Base-by-base conservation (phyloP, 2,113 vertebrate species). In the Sporophila hypoxantha region DNA sequence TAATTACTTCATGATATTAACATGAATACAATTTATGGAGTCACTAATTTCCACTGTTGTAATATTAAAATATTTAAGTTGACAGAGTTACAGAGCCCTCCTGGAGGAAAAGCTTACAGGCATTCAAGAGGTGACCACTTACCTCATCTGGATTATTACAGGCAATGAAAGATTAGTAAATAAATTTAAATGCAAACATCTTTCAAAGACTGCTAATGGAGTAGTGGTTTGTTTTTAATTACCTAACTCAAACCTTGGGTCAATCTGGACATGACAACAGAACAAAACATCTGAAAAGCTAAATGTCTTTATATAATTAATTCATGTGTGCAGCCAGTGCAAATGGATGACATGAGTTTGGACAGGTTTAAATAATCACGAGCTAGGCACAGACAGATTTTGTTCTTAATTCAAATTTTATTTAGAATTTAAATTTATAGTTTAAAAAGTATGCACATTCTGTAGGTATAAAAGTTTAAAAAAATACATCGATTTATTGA, bases 401-500 rank as follows among this genome's bases (percentile, higher is more conserved):
- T 84, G 53, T 91, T 94, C 91, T 80, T 77, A 93, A 93, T 90
- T 96, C 61, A 89, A 91, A 92, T 95, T 97, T 96, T 96, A 95
- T 95, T 95, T 93, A 89, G 95, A 90, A 96, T 95, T 96, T 89
- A 91, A 92, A 91, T 91, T 92, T 94, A 89, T 92, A 87, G 82
- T 92, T 96, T 92, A 94, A 90, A 96, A 97, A 94, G 92, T 93
- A 95, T 86, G 87, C 84, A 96, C 47, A 93, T 95, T 96, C 79
- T 95, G 76, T 94, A 94, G 82, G 66, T 94, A 96, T 87, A 95
- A 96, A 97, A 95, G 75, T 90, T 96, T 91, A 92, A 92, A 96
- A 96, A 96, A 97, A 96, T 95, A 96, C 85, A 93, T 85, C 15
- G 4, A 96, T 96, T 96, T 95, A 89, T 92, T 93, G 79, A 92